Percentiles rank a stretch among this genome's conserved stretches.
These are phyloP conservation scores for Marmota flaviventris DNA, from an alignment of 2,113 vertebrate genomes.

Conservation along the genomic window DNA sequence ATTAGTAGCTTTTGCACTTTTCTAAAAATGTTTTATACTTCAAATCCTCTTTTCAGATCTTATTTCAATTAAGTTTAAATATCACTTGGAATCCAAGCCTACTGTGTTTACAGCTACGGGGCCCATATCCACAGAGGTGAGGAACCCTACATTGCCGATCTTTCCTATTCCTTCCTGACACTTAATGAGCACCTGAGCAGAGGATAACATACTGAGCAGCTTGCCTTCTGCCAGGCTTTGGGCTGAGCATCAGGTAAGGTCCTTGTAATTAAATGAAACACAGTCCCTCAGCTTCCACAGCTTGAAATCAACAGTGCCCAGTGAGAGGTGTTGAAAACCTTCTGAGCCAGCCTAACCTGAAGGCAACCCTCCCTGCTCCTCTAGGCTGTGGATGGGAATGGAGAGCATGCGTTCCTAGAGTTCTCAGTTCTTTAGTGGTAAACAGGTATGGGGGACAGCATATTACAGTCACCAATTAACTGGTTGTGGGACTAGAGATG, in stretches of 20 bases:
- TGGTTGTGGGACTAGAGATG: not conserved
- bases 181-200: not conserved
- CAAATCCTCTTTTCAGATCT: not conserved
- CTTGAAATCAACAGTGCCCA: not conserved
- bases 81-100: not conserved
- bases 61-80: not conserved
- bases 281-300: not conserved
- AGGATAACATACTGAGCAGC: not conserved
- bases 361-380: no score
- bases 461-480: no score
- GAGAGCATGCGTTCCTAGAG: fast-evolving
- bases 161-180: no score
- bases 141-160: fast-evolving
- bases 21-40: not conserved
- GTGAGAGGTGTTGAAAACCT: not conserved
- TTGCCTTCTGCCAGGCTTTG: not conserved
- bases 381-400: not conserved
- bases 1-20: not conserved
- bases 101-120: not conserved
- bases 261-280: not conserved
- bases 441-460: not conserved
- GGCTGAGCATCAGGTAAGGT: not conserved
- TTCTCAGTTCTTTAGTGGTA: not conserved
- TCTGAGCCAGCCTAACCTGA: not conserved
- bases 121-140: not conserved